These are phyloP conservation scores for Bimastos eiseni DNA, from an alignment of 2,888 invertebrate genomes.

Conservation along the genomic window DNA sequence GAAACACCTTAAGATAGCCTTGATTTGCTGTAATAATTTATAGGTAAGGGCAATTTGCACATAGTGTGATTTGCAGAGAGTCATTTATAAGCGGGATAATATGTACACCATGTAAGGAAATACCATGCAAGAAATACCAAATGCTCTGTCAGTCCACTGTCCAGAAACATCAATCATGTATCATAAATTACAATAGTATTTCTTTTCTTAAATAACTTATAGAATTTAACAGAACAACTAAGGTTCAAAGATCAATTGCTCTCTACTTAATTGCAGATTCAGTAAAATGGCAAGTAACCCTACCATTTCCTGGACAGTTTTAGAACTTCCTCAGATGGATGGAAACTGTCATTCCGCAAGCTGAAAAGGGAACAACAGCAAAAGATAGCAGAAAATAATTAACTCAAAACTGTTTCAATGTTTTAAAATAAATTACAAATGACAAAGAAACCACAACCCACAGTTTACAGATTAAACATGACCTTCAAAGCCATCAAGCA, in stretches of 20 bases:
- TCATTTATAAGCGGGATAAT: neutral
- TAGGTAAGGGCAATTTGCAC: neutral
- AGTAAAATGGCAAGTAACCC: neutral
- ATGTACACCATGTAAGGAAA: neutral
- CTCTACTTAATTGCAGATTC: neutral
- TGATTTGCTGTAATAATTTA: neutral
- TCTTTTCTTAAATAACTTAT: neutral
- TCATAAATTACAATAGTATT: neutral
- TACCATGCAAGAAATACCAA: neutral
- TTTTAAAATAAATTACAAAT: neutral
- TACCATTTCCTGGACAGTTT: slow-evolving; percentile 16
- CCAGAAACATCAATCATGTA: neutral
- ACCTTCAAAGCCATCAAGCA: too few species aligned
- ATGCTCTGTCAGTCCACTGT: too few species aligned
- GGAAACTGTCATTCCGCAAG: slow-evolving; percentile 13
- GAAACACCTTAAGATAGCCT: neutral
- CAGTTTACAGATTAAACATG: neutral
- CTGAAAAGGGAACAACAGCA: neutral
- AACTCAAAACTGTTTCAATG: neutral
- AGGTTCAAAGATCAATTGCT: neutral
- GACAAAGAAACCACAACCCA: neutral
- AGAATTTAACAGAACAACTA: neutral
- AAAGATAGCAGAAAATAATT: neutral
- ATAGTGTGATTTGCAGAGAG: neutral
- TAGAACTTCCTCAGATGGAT: slow-evolving; percentile 4